These are phyloP conservation scores for Verasper variegatus DNA, from an alignment of 2,113 vertebrate genomes.

Conservation along the genomic window DNA sequence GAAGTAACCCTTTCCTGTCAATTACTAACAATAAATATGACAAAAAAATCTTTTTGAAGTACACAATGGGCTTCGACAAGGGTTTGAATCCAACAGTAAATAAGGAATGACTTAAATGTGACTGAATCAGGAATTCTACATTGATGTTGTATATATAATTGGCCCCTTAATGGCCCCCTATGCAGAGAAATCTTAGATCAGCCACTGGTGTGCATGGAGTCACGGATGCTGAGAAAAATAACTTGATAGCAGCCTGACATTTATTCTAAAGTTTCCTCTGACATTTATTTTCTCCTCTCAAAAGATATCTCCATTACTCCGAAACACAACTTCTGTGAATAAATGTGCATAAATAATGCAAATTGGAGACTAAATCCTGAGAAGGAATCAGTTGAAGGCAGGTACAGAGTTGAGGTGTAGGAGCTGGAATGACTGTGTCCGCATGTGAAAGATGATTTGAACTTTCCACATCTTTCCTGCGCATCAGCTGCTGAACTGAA, in stretches of 20 bases:
- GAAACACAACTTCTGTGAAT: not conserved
- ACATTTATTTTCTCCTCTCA: not conserved
- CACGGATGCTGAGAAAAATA: not conserved
- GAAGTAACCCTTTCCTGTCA: no score
- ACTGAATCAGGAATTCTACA: no score
- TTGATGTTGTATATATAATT: no score
- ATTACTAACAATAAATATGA: no score
- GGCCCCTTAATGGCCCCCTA: no score
- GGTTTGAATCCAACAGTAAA: no score
- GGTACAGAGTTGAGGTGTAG: not conserved
- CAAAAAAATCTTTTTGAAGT: no score
- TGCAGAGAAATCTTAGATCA: no score
- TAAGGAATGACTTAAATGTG: no score
- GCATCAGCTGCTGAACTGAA: constrained; percentile 52
- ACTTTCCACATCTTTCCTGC: constrained; percentile 58
- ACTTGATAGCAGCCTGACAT: not conserved
- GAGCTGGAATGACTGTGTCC: constrained; percentile 7
- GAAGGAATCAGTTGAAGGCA: not conserved
- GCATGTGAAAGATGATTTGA: constrained; percentile 27
- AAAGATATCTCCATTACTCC: not conserved
- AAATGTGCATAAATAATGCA: not conserved
- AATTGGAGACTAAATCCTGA: not conserved
- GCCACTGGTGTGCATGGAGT: no score
- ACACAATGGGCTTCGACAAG: no score
- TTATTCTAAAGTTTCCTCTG: not conserved